Base-by-base conservation (phyloP, 2,113 vertebrate species). In the Petrocephalus microphthalmus region DNA sequence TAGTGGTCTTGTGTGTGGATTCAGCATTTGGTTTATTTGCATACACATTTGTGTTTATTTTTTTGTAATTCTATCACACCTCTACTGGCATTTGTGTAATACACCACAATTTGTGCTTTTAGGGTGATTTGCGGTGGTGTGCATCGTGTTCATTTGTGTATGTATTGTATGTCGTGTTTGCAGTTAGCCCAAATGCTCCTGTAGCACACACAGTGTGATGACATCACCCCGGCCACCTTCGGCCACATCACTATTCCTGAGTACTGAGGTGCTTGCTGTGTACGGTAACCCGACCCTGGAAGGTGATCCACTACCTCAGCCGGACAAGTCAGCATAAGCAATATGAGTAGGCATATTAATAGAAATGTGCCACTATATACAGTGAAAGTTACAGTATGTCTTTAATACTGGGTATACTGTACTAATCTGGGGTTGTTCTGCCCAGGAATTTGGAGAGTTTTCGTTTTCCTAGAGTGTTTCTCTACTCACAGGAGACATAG, bases 341-440 rank as follows among this genome's bases (percentile, higher is more conserved):
- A 90, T 91, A 90, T 85, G 91, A 87, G 89, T 51, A 45, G 45
- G 49, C 78, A 78, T 94, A 93, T 93, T 93, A 92, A 94, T 93
- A 94, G 92, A 92, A 89, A 83, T 86, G 11, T 45, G 54, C 86
- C 56, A 84, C 89, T 89, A 57, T 89, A 91, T 91, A 89, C 89
- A 88, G 90, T 88, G 91, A 87, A 87, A 8, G 81, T 45, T 89
- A 89, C 85, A 90, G 87, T 87, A 85, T 60, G 83, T 49, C 51
- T 25, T 71, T 89, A 86, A 89, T 52, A 87, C 71, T 85, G 85
- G 45, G 81, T 53, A 87, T 90, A 89, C 84, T 89, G 84, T 90
- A 87, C 64, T 51, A 20, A 33, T 74, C 64, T 78, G 86, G 7
- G n/a, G 37, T 19, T 53, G 82, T 25, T 85, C n/a, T 54, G 84